Evolutionary conservation across 2,797 vertebrate species (phyloP).

Genomic region (Hypotaenidia philippensis): DNA sequence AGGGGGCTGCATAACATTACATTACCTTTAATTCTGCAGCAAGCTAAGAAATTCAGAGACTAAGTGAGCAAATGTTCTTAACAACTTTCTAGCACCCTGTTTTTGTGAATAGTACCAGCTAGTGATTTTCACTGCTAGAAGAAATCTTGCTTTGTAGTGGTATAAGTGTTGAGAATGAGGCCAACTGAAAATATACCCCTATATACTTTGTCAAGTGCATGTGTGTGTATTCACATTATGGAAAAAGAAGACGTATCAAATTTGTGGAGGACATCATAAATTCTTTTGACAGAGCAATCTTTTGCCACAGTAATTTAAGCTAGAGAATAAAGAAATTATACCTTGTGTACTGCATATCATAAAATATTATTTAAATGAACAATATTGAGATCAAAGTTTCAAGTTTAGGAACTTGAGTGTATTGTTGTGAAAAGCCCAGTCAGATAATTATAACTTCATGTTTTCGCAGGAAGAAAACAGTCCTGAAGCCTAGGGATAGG

Average conservation of each 20-base stretch:
- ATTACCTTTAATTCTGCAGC: background rate
- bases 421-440: background rate
- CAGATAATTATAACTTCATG: conserved; percentile 6
- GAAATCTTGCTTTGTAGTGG: background rate
- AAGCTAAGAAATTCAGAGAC: background rate
- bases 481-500: background rate
- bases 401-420: background rate
- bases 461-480: background rate
- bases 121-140: background rate
- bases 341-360: background rate
- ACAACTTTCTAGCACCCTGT: background rate
- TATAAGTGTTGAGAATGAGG: background rate
- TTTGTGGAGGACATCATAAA: background rate
- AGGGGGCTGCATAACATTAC: background rate
- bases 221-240: background rate
- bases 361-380: conserved; percentile 52
- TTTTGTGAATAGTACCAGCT: background rate
- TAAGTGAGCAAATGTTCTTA: background rate
- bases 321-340: background rate
- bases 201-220: background rate
- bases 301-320: conserved; percentile 3
- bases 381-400: conserved; percentile 41
- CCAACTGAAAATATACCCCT: background rate
- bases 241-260: background rate
- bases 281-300: conserved; percentile 11